Percentiles rank a stretch among this genome's conserved stretches.
phyloP scores from a whole-genome alignment of 2,113 vertebrate genomes.

The Tachysurus fulvidraco region DNA sequence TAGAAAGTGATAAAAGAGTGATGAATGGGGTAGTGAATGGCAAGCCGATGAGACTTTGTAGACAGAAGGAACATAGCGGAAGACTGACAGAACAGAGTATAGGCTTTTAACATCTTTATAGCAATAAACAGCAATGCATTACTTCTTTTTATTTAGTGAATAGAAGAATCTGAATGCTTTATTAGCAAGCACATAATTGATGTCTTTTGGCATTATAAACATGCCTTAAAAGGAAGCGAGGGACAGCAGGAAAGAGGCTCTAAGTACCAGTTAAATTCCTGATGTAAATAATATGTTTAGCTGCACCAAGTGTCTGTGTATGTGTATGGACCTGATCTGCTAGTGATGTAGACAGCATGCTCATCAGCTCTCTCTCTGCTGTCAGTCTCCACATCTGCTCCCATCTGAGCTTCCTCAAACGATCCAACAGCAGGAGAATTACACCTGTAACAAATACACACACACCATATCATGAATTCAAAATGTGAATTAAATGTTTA shows the following conservation, averaged over 20 bases:
- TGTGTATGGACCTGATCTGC: slow-evolving; percentile 88
- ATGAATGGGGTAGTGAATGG: slow-evolving; percentile 40
- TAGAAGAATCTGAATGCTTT: not conserved
- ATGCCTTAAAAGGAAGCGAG: not conserved
- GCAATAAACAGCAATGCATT: not conserved
- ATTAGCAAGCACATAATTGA: not conserved
- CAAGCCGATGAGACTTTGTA: slow-evolving; percentile 1
- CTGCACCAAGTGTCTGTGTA: not conserved
- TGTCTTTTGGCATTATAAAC: not conserved
- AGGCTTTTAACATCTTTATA: slow-evolving; percentile 17
- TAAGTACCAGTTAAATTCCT: slow-evolving; percentile 38
- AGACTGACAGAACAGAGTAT: not conserved
- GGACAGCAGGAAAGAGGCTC: not conserved
- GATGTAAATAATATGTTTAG: slow-evolving; percentile 13
- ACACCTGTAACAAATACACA: slow-evolving; percentile 77
- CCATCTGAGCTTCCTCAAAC: slow-evolving; percentile 94
- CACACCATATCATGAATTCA: not conserved
- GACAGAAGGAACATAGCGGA: not conserved
- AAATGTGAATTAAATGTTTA: not conserved
- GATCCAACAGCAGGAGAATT: slow-evolving; percentile 92
- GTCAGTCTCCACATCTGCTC: slow-evolving; percentile 99
- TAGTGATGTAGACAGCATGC: slow-evolving; percentile 95
- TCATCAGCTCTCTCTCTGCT: slow-evolving; percentile 95
- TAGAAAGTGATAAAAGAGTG: slow-evolving; percentile 49
- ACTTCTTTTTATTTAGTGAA: not conserved